Evolutionary conservation across 2,888 invertebrate species (phyloP).

Genomic region (Rhamphomyia laevipes): DNA sequence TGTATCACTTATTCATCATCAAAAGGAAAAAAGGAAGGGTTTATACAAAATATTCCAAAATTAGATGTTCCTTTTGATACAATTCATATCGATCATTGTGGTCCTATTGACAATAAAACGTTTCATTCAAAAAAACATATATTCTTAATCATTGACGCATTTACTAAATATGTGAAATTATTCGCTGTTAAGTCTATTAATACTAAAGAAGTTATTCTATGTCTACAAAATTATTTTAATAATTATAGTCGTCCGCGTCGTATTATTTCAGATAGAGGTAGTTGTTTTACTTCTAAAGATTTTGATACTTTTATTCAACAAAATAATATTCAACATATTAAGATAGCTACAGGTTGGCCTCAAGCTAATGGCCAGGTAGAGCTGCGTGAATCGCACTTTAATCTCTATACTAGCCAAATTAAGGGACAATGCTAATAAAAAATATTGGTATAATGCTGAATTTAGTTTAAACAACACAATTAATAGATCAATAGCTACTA

Average conservation of each 20-base stretch:
- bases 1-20: constrained; percentile 28
- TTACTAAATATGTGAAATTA: constrained; percentile 24
- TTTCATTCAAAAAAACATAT: constrained; percentile 13
- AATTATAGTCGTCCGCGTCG: constrained; percentile 1
- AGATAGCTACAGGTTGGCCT: constrained; percentile 7
- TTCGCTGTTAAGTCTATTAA: constrained; percentile 6
- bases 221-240: too few relatives aligned
- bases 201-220: too few relatives aligned
- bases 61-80: constrained; percentile 6
- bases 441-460: too few relatives aligned
- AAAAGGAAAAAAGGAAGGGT: constrained; percentile 17
- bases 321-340: constrained; percentile 6
- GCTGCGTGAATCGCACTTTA: constrained; percentile 2
- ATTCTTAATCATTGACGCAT: constrained; percentile 8
- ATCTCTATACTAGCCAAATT: too few relatives aligned
- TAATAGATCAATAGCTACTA: constrained; percentile 18
- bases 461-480: constrained; percentile 19
- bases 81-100: too few relatives aligned
- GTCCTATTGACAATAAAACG: constrained; percentile 14
- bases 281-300: constrained; percentile 5
- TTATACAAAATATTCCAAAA: constrained; percentile 8
- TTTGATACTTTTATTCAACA: constrained; percentile 2
- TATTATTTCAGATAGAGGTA: constrained; percentile 8
- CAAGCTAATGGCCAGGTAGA: constrained; percentile 7
- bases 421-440: too few relatives aligned